Conservation (phyloP, 92 coral and sea anemone genomes). For the Epizoanthus ramosus region DNA sequence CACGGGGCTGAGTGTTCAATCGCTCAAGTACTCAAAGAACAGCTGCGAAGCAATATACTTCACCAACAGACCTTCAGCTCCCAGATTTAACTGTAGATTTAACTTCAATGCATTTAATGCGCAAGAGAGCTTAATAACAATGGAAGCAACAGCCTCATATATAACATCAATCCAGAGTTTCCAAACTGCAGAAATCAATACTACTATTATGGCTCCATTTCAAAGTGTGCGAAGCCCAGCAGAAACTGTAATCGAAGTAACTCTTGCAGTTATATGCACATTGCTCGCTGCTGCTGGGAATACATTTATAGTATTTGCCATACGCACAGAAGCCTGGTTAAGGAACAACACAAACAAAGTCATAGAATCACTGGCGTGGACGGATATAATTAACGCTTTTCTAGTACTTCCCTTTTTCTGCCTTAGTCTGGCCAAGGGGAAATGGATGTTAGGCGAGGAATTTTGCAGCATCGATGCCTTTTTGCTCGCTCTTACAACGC, state of each 20-base stretch:
- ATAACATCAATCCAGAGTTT: not conserved
- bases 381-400: conserved; percentile 20
- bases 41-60: too few relatives aligned
- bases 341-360: conserved; percentile 21
- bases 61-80: too few relatives aligned
- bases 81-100: too few relatives aligned
- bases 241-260: conserved; percentile 7
- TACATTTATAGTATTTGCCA: not conserved
- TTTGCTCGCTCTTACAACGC: conserved; percentile 20
- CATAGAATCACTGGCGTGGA: conserved; percentile 33
- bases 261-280: not conserved
- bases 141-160: not conserved
- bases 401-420: conserved; percentile 14
- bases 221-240: conserved; percentile 15
- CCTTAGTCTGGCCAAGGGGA: conserved; percentile 20
- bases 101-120: too few relatives aligned
- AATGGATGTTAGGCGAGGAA: conserved; percentile 4
- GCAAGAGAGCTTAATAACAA: not conserved
- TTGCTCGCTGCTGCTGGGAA: conserved; percentile 18
- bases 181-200: not conserved
- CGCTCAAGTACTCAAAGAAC: too few relatives aligned
- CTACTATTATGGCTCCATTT: not conserved
- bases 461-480: conserved; percentile 19
- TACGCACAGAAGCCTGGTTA: not conserved
- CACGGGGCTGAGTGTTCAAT: too few relatives aligned